Base-by-base conservation (phyloP, 2,888 invertebrate genomes). In the Heteropelma amictum region DNA sequence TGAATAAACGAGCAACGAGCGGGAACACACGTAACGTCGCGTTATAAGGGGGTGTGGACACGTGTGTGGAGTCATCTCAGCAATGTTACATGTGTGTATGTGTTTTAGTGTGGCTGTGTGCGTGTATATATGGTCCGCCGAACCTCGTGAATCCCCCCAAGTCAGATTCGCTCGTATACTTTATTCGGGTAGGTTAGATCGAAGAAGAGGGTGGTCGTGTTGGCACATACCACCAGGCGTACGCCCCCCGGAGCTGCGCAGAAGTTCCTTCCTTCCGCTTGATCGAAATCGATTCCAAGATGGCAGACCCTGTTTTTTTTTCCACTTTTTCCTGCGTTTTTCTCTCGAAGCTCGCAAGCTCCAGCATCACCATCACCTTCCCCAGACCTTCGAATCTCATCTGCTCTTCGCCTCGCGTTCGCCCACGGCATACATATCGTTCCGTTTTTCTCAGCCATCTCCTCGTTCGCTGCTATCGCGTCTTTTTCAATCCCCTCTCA, bases 261-360 rank as follows among this genome's bases (percentile, higher is more conserved):
- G 84, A 80, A 84, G 82, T 84, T 85, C 84, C 84, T 84, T 86
- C 86, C 86, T 86, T 86, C 85, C 84, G 86, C 85, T 81, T 84
- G 86, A 87, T 87, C 87, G 83, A 86, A 85, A 83, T 85, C 85
- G 86, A 85, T 85, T 87, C 84, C 86, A 87, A 87, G 87, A 88
- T 88, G 87, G 87, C 85, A 84, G 83, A 80, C 76, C 54, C 42
- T 35, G 21, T 45, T 74, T 40, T 53, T 60, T 69, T n/a, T n/a
- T n/a, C n/a, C 68, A 40, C 42, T 72, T 47, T 67, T 67, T 56
- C 53, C 67, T 61, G 28, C 45, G 14, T 19, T 42, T 51, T n/a
- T 58, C 49, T 35, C 47, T 33, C 63, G 28, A 19, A 49, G 47
- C 38, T 35, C 23, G 23, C 10, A 28, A 28, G 17, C 42, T 49